Conservation (phyloP, 2,113 vertebrate genomes). For the Nannobrachium achirus region DNA sequence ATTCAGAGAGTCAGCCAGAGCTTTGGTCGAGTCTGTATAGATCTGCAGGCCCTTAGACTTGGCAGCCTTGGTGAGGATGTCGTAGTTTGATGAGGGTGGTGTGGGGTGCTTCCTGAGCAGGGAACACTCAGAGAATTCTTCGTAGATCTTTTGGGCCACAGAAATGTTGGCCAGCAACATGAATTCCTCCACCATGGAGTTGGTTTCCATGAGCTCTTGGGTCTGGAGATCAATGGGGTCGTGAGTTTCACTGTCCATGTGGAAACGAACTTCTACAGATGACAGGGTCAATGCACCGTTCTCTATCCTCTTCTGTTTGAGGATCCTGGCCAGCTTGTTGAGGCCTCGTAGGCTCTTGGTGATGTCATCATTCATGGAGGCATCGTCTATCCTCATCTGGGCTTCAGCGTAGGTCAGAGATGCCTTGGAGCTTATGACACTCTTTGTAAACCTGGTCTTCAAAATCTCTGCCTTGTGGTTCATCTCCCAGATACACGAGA, state of each 20-base stretch:
- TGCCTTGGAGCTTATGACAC: conserved; percentile 97
- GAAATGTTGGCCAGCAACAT: conserved; percentile 98
- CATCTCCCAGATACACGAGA: conserved; percentile 99
- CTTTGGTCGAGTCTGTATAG: conserved; percentile 91
- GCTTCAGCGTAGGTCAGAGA: conserved; percentile 97
- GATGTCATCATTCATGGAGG: conserved; percentile 86
- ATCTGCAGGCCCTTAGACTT: conserved; percentile 90
- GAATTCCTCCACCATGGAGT: conserved; percentile 99
- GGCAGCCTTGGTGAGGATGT: conserved; percentile 92
- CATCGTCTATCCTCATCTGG: conserved; percentile 95
- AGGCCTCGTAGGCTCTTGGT: conserved; percentile 89
- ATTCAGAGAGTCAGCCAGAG: conserved; percentile 93
- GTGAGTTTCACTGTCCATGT: conserved; percentile 98
- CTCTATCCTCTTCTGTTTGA: conserved; percentile 88
- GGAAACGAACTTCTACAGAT: conserved; percentile 97
- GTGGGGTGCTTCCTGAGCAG: conserved; percentile 94
- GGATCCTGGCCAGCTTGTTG: conserved; percentile 93
- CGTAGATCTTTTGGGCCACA: conserved; percentile 94
- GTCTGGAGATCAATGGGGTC: conserved; percentile 97
- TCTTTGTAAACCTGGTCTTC: conserved; percentile 93
- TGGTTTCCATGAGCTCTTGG: conserved; percentile 97
- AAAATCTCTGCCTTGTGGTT: conserved; percentile 90
- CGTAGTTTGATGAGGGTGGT: conserved; percentile 95
- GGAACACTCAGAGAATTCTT: conserved; percentile 96
- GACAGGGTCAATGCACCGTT: conserved; percentile 95